phyloP scores from a whole-genome alignment of 2,113 vertebrate genomes.

The Regulus satrapa region DNA sequence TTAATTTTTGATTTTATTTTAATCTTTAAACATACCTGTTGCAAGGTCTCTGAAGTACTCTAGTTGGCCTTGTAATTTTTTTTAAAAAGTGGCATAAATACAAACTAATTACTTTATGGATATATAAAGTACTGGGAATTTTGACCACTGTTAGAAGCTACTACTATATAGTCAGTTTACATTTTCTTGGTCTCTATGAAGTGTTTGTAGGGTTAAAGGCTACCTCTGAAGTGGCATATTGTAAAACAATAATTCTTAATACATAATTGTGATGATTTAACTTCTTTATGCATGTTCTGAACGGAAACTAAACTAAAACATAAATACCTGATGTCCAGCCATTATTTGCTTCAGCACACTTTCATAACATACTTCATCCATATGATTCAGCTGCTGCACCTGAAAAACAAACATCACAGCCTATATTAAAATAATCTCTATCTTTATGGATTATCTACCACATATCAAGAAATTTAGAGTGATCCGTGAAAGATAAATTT shows the following conservation, averaged over 20 bases:
- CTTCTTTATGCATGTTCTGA: not conserved
- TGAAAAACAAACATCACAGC: slow-evolving; percentile 45
- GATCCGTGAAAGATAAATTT: not conserved
- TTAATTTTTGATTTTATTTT: not conserved
- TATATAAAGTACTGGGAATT: not conserved
- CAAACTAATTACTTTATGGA: not conserved
- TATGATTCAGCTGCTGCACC: slow-evolving; percentile 94
- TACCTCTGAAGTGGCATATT: not conserved
- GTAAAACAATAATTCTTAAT: not conserved
- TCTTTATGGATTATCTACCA: not conserved
- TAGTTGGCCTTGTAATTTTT: not conserved
- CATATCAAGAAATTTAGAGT: not conserved
- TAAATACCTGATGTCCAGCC: slow-evolving; percentile 89
- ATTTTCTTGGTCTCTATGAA: not conserved
- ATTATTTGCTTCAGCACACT: slow-evolving; percentile 92
- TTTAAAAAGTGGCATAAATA: not conserved
- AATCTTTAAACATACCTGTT: not conserved
- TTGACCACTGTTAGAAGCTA: not conserved
- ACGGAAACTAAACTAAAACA: not conserved
- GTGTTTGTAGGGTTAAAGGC: not conserved
- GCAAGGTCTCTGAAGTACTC: not conserved
- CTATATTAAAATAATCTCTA: not conserved
- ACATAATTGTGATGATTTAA: not conserved
- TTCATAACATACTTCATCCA: slow-evolving; percentile 96
- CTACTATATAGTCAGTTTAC: not conserved